Evolutionary conservation across 2,113 vertebrate genomes (phyloP).

Genomic region (Serilophus lunatus): DNA sequence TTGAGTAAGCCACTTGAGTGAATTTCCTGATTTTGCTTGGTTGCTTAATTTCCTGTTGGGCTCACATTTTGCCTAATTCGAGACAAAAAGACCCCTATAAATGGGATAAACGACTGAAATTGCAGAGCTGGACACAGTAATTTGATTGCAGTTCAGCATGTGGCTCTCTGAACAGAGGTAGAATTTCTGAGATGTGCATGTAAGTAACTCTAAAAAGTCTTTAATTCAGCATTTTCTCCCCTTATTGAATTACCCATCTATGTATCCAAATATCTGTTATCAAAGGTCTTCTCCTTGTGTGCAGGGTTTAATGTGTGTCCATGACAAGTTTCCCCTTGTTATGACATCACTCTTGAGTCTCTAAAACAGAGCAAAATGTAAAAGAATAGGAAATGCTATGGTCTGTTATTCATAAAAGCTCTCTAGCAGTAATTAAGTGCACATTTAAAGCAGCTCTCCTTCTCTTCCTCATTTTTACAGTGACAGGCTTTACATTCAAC

Average conservation of each 20-base stretch:
- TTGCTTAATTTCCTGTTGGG: conserved; percentile 67
- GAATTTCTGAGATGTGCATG: neutral
- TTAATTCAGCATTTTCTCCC: conserved; percentile 16
- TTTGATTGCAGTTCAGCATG: conserved; percentile 39
- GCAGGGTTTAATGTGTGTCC: conserved; percentile 18
- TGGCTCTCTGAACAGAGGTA: conserved; percentile 21
- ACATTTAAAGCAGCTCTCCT: conserved; percentile 18
- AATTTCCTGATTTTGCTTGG: conserved; percentile 65
- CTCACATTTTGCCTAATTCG: conserved; percentile 61
- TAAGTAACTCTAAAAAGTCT: conserved; percentile 2
- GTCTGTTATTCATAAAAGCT: conserved; percentile 36
- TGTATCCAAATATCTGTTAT: conserved; percentile 13
- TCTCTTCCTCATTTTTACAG: neutral
- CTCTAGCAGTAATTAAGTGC: neutral
- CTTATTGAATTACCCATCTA: conserved; percentile 26
- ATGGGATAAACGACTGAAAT: conserved; percentile 47
- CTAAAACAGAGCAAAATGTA: conserved; percentile 18
- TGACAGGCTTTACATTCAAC: neutral
- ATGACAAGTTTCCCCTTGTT: conserved; percentile 33
- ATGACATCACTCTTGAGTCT: conserved; percentile 10
- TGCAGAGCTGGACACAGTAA: conserved; percentile 39
- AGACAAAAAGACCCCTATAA: conserved; percentile 59
- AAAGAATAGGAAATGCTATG: conserved; percentile 21
- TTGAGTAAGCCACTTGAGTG: conserved; percentile 48
- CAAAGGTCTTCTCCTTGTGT: conserved; percentile 7